Evolutionary conservation across 2,888 invertebrate genomes (phyloP).

Genomic region (Pristionchus exspectatus): DNA sequence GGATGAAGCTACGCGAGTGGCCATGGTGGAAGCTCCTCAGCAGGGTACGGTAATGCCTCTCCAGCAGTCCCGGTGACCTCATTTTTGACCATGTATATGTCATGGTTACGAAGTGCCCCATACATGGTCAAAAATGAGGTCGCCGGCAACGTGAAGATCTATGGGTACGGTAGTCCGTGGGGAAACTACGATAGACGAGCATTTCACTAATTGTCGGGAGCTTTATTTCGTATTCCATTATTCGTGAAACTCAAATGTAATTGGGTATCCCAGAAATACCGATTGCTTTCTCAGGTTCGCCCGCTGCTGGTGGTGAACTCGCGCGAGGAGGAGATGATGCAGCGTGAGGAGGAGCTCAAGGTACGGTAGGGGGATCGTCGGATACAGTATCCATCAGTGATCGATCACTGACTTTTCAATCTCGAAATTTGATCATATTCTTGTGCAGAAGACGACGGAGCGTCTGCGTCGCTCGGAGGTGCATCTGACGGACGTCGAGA

Average conservation of each 20-base stretch:
- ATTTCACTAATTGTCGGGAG: too few relatives aligned
- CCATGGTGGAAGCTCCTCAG: slow-evolving; percentile 99
- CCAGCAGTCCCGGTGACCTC: too few relatives aligned
- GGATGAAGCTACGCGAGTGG: slow-evolving; percentile 98
- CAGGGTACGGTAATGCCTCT: slow-evolving; percentile 83
- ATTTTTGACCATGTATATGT: too few relatives aligned
- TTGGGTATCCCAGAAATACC: too few relatives aligned
- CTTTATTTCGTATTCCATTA: too few relatives aligned
- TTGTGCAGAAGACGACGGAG: slow-evolving; percentile 81
- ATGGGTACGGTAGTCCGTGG: not conserved
- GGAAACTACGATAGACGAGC: too few relatives aligned
- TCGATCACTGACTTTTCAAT: not conserved
- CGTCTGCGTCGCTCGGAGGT: slow-evolving; percentile 65
- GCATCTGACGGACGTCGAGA: slow-evolving; percentile 59
- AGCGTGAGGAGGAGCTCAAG: slow-evolving; percentile 94
- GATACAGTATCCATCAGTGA: not conserved
- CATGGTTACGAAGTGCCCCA: too few relatives aligned
- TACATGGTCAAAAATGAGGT: too few relatives aligned
- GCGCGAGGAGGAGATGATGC: slow-evolving; percentile 96
- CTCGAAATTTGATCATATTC: slow-evolving; percentile 84
- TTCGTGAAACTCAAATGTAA: not conserved
- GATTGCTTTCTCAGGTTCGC: slow-evolving; percentile 83
- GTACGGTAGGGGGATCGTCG: slow-evolving; percentile 76
- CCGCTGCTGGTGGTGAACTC: slow-evolving; percentile 96
- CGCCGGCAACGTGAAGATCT: too few relatives aligned